phyloP scores from a whole-genome alignment of 2,888 invertebrate genomes.

The Agrotis ipsilon region DNA sequence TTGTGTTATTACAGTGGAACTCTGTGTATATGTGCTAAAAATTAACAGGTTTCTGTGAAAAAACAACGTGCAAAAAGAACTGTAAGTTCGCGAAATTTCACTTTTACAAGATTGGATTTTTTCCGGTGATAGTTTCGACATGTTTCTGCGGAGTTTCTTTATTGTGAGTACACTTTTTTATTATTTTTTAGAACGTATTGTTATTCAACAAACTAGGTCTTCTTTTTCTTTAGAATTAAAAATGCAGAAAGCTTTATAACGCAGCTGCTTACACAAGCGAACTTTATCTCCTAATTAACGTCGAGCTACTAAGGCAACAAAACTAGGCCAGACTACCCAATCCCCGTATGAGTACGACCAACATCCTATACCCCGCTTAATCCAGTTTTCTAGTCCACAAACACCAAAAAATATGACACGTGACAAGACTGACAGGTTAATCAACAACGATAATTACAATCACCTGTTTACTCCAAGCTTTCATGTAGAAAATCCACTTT shows the following conservation, averaged over 20 bases:
- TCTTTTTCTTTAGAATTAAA: neutral
- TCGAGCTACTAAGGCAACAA: accelerated
- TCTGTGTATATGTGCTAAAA: constrained; percentile 59
- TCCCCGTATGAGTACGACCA: neutral
- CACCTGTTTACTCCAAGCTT: constrained; percentile 25
- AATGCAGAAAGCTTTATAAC: constrained; percentile 7
- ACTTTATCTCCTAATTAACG: neutral
- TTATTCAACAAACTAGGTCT: neutral
- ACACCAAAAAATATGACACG: constrained; percentile 37
- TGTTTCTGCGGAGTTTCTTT: constrained; percentile 55
- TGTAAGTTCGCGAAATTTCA: constrained; percentile 58
- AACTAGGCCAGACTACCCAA: neutral
- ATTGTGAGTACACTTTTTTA: constrained; percentile 55
- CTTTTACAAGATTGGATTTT: constrained; percentile 63
- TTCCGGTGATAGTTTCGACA: constrained; percentile 54
- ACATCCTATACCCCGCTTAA: constrained; percentile 16
- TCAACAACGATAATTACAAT: constrained; percentile 23
- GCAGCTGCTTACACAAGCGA: neutral
- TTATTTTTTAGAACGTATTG: constrained; percentile 28
- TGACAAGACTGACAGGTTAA: constrained; percentile 6
- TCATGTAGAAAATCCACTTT: constrained; percentile 36
- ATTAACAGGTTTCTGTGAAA: constrained; percentile 60
- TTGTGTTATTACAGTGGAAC: constrained; percentile 58
- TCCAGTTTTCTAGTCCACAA: constrained; percentile 17
- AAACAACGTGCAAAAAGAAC: constrained; percentile 54